A percentile compares a stretch with the other conserved stretches of the same genome.
These are phyloP conservation scores for Rhinolophus sinicus DNA, from an alignment of 2,113 vertebrate genomes.

Conservation along the genomic window DNA sequence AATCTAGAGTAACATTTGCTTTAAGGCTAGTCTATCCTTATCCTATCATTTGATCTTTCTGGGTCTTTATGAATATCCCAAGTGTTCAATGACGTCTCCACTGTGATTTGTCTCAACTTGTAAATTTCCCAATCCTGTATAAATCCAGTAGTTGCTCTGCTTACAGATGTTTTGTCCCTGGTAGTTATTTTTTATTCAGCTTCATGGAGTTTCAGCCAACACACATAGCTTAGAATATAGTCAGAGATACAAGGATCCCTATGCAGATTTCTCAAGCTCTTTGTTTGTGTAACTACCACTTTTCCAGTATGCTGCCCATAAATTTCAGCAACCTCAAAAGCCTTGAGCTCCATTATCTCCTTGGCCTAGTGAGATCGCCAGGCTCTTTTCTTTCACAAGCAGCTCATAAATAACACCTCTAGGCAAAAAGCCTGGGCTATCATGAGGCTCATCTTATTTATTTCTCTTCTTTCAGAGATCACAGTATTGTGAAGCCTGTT, in stretches of 20 bases:
- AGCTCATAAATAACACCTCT: neutral
- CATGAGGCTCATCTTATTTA: neutral
- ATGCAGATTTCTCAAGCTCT: neutral
- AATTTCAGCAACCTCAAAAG: neutral
- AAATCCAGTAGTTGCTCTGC: neutral
- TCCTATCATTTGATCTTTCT: neutral
- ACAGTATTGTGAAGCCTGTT: neutral
- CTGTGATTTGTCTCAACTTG: neutral
- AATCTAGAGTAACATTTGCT: neutral
- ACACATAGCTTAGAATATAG: neutral
- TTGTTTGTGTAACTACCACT: neutral
- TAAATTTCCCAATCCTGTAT: neutral
- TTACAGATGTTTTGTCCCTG: neutral
- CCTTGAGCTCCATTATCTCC: neutral
- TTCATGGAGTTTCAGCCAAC: neutral
- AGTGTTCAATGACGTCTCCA: neutral
- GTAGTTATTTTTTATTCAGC: neutral
- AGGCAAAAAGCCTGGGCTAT: neutral
- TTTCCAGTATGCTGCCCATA: neutral
- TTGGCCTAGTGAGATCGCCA: neutral
- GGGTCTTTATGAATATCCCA: neutral
- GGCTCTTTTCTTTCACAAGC: neutral
- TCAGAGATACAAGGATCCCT: neutral
- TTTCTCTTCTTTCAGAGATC: neutral
- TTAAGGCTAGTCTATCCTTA: neutral